Conservation (phyloP, 2,113 vertebrate genomes). For the Brachyistius frenatus region DNA sequence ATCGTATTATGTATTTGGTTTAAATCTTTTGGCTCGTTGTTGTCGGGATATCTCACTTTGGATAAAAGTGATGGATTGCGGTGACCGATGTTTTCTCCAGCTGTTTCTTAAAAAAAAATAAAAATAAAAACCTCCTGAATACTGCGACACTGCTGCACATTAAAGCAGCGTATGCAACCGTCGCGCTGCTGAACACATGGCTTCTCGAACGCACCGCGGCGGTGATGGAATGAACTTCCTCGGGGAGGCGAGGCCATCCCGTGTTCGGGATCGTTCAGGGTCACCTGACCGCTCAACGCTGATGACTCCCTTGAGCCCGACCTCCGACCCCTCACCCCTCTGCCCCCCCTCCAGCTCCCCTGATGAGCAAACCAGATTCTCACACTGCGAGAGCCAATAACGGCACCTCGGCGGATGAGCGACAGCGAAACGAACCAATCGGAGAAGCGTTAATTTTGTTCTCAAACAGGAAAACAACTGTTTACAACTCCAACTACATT, state of each 20-base stretch:
- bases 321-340: constrained; percentile 61
- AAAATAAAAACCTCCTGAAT: no score
- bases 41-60: no score
- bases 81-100: background rate
- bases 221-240: constrained; percentile 67
- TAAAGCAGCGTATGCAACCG: background rate
- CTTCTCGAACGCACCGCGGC: constrained; percentile 17
- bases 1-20: no score
- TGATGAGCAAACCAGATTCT: constrained; percentile 80
- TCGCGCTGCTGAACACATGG: constrained; percentile 8
- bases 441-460: background rate
- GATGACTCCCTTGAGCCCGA: constrained; percentile 75
- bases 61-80: no score
- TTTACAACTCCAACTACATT: constrained; percentile 22
- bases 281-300: constrained; percentile 67
- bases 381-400: constrained; percentile 47
- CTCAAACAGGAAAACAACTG: background rate
- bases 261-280: constrained; percentile 69
- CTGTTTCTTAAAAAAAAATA: background rate
- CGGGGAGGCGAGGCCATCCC: constrained; percentile 53
- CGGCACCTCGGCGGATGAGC: constrained; percentile 16
- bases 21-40: background rate
- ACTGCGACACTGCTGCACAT: background rate
- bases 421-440: constrained; percentile 34
- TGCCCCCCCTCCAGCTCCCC: constrained; percentile 20